A percentile compares a stretch with the other conserved stretches of the same genome.
Evolutionary conservation across 2,113 vertebrate species (phyloP).

Genomic region (Haplotaxodon microlepis): DNA sequence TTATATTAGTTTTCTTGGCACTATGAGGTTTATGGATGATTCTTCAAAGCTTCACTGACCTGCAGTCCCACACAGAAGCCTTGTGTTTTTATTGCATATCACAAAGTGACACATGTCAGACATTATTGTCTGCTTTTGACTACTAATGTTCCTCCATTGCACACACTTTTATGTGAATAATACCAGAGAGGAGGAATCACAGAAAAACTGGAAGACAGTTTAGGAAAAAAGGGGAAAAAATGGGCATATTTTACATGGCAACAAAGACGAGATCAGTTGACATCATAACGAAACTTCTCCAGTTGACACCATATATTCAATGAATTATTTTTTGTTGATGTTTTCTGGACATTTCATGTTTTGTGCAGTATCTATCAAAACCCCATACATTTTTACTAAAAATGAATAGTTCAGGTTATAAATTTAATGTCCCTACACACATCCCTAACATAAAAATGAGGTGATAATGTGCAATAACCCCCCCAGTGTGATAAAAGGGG

Average conservation of each 20-base stretch:
- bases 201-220: background rate
- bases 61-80: background rate
- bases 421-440: background rate
- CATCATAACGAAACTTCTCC: background rate
- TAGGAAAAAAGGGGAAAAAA: background rate
- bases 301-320: background rate
- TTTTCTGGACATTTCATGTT: background rate
- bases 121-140: background rate
- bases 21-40: background rate
- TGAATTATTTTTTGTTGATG: rapidly evolving
- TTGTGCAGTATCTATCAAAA: background rate
- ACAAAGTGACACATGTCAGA: background rate
- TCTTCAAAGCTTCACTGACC: slow-evolving; percentile 19
- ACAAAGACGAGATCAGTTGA: background rate
- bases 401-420: background rate
- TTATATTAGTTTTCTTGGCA: slow-evolving; percentile 29
- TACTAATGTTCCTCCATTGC: background rate
- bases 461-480: background rate
- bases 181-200: background rate
- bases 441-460: background rate
- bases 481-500: background rate
- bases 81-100: slow-evolving; percentile 10
- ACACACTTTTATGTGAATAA: background rate
- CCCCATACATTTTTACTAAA: background rate
- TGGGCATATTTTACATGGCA: background rate